Evolutionary conservation across 2,888 invertebrate species (phyloP).

Genomic region (Piscicola geometra): DNA sequence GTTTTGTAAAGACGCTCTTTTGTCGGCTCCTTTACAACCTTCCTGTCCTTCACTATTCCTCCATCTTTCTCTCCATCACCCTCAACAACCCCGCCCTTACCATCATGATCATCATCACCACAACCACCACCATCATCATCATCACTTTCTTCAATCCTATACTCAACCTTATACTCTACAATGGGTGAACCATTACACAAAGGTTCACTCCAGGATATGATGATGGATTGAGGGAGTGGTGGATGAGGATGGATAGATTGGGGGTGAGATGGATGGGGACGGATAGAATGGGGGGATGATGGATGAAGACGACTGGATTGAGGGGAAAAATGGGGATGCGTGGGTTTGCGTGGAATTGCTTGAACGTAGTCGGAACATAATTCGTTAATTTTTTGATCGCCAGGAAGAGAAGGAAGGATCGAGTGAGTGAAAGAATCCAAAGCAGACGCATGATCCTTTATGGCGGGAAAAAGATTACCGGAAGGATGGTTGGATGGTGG

Average conservation of each 20-base stretch:
- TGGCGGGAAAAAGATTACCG: too few relatives aligned
- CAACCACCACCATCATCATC: conserved; percentile 50
- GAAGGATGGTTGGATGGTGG: too few relatives aligned
- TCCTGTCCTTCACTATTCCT: too few relatives aligned
- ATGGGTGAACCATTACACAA: conserved; percentile 74
- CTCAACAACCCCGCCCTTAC: neutral
- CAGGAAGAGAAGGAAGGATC: too few relatives aligned
- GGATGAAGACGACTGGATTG: conserved; percentile 62
- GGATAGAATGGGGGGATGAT: conserved; percentile 65
- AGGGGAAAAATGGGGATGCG: conserved; percentile 72
- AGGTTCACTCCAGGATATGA: conserved; percentile 73
- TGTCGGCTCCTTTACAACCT: too few relatives aligned
- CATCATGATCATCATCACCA: conserved; percentile 47
- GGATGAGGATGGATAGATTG: neutral
- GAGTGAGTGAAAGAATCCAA: too few relatives aligned
- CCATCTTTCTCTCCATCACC: neutral
- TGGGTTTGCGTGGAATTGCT: neutral
- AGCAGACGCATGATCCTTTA: too few relatives aligned
- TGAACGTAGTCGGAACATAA: neutral
- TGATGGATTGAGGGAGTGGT: neutral
- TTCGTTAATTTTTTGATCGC: too few relatives aligned
- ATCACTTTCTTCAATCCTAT: conserved; percentile 46
- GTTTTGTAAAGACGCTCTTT: too few relatives aligned
- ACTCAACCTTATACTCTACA: conserved; percentile 72
- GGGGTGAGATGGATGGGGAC: neutral